These are phyloP conservation scores for Symphodus melops DNA, from an alignment of 2,113 vertebrate genomes.

Conservation along the genomic window DNA sequence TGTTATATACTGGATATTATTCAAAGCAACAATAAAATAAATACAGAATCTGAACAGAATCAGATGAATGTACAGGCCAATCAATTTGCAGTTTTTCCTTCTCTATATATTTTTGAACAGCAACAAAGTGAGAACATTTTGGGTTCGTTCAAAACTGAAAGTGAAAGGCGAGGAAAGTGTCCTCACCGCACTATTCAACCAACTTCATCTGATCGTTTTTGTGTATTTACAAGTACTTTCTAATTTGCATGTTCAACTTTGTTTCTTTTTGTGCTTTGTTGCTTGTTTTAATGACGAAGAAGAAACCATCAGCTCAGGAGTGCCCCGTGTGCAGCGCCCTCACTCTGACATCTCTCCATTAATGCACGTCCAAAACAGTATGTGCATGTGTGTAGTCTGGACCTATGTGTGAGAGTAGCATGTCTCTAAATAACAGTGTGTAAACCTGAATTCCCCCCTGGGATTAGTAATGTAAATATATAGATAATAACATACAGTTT, in stretches of 20 bases:
- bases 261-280: neutral
- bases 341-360: too few species aligned
- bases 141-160: neutral
- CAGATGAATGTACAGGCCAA: neutral
- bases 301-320: too few species aligned
- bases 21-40: neutral
- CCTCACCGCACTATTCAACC: neutral
- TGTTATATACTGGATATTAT: neutral
- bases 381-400: too few species aligned
- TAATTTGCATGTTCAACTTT: neutral
- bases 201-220: neutral
- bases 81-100: constrained; percentile 17
- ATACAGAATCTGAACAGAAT: neutral
- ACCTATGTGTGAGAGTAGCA: too few species aligned
- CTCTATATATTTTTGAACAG: neutral
- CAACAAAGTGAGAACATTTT: neutral
- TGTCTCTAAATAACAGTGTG: too few species aligned
- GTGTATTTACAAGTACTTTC: neutral
- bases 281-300: neutral
- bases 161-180: neutral
- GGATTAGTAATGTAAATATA: too few species aligned
- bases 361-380: too few species aligned
- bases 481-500: neutral
- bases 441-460: too few species aligned
- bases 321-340: too few species aligned